Evolutionary conservation across 2,888 invertebrate species (phyloP).

Genomic region (Pollenia angustigena): DNA sequence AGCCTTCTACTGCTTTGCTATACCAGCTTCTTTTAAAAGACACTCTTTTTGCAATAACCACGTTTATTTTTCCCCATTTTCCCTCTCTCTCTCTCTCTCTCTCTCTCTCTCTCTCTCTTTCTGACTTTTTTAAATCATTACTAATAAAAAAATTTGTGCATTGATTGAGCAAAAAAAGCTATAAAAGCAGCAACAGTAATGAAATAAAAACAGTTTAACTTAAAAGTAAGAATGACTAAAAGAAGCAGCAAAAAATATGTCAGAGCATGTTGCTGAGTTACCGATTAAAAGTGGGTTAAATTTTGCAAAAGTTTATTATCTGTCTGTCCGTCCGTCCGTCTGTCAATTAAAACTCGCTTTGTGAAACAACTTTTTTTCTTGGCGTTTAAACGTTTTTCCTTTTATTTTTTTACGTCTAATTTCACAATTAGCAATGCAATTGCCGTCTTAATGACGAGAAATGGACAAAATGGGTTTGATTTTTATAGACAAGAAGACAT

Average conservation of each 20-base stretch:
- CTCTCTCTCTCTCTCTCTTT: not conserved
- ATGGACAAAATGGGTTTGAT: conserved; percentile 34
- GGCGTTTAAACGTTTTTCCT: not conserved
- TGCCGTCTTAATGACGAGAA: conserved; percentile 25
- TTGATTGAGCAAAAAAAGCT: not conserved
- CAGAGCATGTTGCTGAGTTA: not conserved
- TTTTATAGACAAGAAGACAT: conserved; percentile 21
- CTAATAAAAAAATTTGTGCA: not conserved
- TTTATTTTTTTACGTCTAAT: not conserved
- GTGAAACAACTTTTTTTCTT: not conserved
- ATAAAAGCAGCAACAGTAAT: not conserved
- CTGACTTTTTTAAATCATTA: not conserved
- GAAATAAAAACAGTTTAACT: not conserved
- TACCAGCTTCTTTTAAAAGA: not conserved
- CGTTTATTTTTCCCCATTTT: not conserved
- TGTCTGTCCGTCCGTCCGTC: not conserved
- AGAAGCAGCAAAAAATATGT: conserved; percentile 30
- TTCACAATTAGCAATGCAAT: conserved; percentile 33
- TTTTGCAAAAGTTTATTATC: conserved; percentile 15
- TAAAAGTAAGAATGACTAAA: not conserved
- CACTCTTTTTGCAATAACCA: not conserved
- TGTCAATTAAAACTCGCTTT: not conserved
- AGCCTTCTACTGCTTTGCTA: not conserved
- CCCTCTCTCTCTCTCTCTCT: too few species aligned
- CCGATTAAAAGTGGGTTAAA: conserved; percentile 43